Evolutionary conservation across 2,888 invertebrate genomes (phyloP).

Genomic region (Amphipoea lucens): DNA sequence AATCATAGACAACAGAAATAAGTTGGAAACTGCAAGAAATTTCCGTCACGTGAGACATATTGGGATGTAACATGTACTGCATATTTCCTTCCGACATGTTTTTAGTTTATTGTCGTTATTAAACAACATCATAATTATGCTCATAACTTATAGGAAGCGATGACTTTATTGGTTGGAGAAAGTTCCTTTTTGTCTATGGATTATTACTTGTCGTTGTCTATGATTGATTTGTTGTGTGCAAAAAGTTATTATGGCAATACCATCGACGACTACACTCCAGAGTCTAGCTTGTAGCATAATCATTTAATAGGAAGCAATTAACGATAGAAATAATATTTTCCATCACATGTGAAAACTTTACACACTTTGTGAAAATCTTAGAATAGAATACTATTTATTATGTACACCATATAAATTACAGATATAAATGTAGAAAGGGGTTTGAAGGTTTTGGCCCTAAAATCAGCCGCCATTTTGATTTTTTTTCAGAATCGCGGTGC

Average conservation of each 20-base stretch:
- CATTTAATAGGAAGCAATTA: not conserved
- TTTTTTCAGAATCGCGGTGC: too few relatives aligned
- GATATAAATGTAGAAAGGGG: too few relatives aligned
- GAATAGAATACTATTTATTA: too few relatives aligned
- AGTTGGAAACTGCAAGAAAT: slow-evolving; percentile 30
- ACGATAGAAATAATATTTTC: not conserved
- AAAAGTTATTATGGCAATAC: slow-evolving; percentile 37
- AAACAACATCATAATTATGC: not conserved
- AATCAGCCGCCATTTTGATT: too few relatives aligned
- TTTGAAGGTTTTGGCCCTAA: too few relatives aligned
- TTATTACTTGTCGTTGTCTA: slow-evolving; percentile 12
- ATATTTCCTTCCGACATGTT: slow-evolving; percentile 46
- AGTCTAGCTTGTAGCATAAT: not conserved
- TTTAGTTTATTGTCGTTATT: slow-evolving; percentile 26
- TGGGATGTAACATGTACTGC: slow-evolving; percentile 28
- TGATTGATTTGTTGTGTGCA: slow-evolving; percentile 28
- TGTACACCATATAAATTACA: too few relatives aligned
- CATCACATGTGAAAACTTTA: not conserved
- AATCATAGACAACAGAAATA: slow-evolving; percentile 32
- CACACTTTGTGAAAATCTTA: not conserved
- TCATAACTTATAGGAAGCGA: slow-evolving; percentile 30
- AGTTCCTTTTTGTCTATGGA: slow-evolving; percentile 26
- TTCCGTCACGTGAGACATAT: slow-evolving; percentile 35
- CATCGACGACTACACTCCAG: not conserved
- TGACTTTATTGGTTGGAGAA: slow-evolving; percentile 16